Evolutionary conservation across 2,888 invertebrate species (phyloP), one percentile per base, ranked within the genome.

Genomic region (Sepioteuthis lessoniana): DNA sequence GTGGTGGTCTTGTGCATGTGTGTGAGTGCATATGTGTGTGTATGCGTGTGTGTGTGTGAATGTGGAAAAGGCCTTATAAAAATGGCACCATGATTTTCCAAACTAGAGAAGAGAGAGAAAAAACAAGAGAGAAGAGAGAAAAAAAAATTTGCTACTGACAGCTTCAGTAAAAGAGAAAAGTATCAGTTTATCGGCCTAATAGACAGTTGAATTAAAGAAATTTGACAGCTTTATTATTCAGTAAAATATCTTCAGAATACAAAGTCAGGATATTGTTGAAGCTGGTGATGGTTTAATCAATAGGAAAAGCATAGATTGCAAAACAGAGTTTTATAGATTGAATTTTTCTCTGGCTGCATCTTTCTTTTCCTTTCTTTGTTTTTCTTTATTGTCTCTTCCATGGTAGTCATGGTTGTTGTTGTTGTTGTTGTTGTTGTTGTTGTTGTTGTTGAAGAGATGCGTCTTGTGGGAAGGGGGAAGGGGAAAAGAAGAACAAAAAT

Each of bases 171-270:
- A 76, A 76, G 76, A 35, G 76, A 35, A 76, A 76, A 76, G 76
- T 76, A 76, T 76, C 76, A 76, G 76, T 76, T 76, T 76, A 76
- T 76, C 76, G 76, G n/a, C 76, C 76, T 76, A 76, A 76, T 76
- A 76, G 76, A 76, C 76, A 76, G 76, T 76, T 76, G 76, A 76
- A 76, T 76, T 76, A 76, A 76, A 76, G 76, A 76, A 76, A 76
- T 76, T 76, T 76, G 76, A 76, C 76, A 76, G 76, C 76, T 76
- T 76, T 76, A 76, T 76, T 76, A 76, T 76, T 76, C 35, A 35
- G 76, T 76, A 76, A 76, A 76, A 76, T 76, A 76, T 76, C 76
- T 76, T 16, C 76, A n/a, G 76, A 76, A 76, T 76, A 76, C 76
- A 76, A 76, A 76, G 76, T 76, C 76, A 76, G 76, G 76, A 76